Evolutionary conservation across 2,888 invertebrate genomes (phyloP).

Genomic region (Lumbricus terrestris): DNA sequence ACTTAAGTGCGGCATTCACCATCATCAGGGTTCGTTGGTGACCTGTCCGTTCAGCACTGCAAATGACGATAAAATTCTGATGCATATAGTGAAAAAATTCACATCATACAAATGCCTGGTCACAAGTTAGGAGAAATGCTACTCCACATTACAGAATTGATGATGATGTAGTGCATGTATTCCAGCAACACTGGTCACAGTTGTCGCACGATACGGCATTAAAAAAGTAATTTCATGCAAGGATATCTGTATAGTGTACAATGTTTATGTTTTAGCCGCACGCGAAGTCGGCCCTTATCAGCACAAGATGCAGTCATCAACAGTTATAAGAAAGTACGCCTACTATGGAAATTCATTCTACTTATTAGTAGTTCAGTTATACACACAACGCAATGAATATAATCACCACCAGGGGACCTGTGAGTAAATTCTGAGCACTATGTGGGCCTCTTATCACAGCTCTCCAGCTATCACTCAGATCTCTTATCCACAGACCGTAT

Average conservation of each 20-base stretch:
- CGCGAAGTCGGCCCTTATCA: too few relatives aligned
- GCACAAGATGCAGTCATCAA: too few relatives aligned
- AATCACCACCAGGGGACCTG: neutral
- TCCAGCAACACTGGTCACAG: neutral
- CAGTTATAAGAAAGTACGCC: too few relatives aligned
- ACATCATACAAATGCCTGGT: neutral
- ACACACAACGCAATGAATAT: neutral
- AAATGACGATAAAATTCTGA: neutral
- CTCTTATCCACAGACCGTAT: too few relatives aligned
- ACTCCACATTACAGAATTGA: neutral
- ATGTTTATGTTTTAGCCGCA: too few relatives aligned
- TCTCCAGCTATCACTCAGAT: neutral
- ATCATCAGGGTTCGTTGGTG: neutral
- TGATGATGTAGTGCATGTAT: neutral
- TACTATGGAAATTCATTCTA: neutral
- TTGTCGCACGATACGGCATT: neutral
- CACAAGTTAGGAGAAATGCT: neutral
- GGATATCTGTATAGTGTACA: neutral
- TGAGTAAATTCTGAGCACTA: neutral
- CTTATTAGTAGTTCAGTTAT: neutral
- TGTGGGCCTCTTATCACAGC: neutral
- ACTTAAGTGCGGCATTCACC: neutral
- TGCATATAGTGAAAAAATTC: neutral
- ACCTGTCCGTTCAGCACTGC: neutral
- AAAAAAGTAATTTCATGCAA: neutral